These are phyloP conservation scores for Arizona elegans DNA, from an alignment of 2,113 vertebrate genomes.

Conservation along the genomic window DNA sequence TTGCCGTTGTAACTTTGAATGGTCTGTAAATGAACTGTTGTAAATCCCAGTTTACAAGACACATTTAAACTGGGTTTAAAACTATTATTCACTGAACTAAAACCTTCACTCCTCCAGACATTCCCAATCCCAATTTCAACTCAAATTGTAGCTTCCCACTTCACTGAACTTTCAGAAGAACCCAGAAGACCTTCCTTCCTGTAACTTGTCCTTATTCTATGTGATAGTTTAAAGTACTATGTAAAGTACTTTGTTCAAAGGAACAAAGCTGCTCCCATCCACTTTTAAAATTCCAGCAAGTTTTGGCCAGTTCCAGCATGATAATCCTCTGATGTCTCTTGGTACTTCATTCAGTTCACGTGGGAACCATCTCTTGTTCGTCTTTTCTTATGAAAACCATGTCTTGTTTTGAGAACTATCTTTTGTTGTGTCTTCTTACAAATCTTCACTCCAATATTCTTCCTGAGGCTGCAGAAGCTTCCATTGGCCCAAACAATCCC, in stretches of 20 bases:
- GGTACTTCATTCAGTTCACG: neutral
- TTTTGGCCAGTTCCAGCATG: neutral
- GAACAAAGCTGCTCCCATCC: neutral
- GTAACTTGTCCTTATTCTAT: neutral
- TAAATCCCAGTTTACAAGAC: neutral
- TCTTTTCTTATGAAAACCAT: neutral
- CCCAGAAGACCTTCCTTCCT: neutral
- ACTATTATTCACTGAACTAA: neutral
- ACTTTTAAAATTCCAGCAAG: neutral
- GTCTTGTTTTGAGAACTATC: neutral
- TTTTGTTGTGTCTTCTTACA: neutral
- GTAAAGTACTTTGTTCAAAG: too few relatives aligned
- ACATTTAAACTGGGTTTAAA: neutral
- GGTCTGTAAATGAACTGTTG: too few relatives aligned
- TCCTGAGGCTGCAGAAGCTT: neutral
- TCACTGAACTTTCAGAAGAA: neutral
- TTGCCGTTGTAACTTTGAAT: too few relatives aligned
- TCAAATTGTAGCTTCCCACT: neutral
- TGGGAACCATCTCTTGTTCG: neutral
- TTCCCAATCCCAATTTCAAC: neutral
- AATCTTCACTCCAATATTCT: neutral
- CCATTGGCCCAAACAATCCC: neutral
- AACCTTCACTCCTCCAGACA: neutral
- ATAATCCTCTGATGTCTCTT: neutral
- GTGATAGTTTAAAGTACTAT: neutral